Conservation (phyloP, 2,888 invertebrate genomes). For the Pedicia rivosa region DNA sequence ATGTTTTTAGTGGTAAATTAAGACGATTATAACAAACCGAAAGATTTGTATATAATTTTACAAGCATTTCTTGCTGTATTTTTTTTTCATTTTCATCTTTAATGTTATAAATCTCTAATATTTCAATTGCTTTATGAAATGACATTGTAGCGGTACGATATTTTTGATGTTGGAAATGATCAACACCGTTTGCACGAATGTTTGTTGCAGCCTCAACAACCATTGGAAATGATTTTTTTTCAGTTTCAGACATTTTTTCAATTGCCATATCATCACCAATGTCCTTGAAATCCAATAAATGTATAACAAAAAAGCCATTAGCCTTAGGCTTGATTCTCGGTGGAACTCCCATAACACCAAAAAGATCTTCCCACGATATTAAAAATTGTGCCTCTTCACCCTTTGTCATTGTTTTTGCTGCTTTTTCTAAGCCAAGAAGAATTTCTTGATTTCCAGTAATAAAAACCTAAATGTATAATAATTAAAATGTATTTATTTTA, state of each 20-base stretch:
- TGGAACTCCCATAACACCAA: slow-evolving; percentile 56
- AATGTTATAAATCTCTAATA: slow-evolving; percentile 43
- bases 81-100: slow-evolving; percentile 41
- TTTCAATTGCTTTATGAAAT: slow-evolving; percentile 39
- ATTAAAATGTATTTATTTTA: no score
- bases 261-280: slow-evolving; percentile 28
- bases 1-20: slow-evolving; percentile 41
- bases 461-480: no score
- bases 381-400: slow-evolving; percentile 65
- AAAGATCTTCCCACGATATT: slow-evolving; percentile 56
- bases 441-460: slow-evolving; percentile 21
- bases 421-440: slow-evolving; percentile 52
- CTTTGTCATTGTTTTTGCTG: slow-evolving; percentile 59
- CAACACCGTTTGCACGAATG: slow-evolving; percentile 39
- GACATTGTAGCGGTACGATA: slow-evolving; percentile 15
- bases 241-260: slow-evolving; percentile 24
- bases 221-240: slow-evolving; percentile 16
- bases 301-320: slow-evolving; percentile 57
- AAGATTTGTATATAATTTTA: slow-evolving; percentile 48
- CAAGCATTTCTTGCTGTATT: slow-evolving; percentile 36
- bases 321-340: slow-evolving; percentile 62
- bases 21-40: slow-evolving; percentile 45
- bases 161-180: slow-evolving; percentile 34
- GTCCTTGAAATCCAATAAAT: slow-evolving; percentile 42
- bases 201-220: slow-evolving; percentile 36